Evolutionary conservation across 2,888 invertebrate species (phyloP).

Genomic region (Drosophila mulleri): DNA sequence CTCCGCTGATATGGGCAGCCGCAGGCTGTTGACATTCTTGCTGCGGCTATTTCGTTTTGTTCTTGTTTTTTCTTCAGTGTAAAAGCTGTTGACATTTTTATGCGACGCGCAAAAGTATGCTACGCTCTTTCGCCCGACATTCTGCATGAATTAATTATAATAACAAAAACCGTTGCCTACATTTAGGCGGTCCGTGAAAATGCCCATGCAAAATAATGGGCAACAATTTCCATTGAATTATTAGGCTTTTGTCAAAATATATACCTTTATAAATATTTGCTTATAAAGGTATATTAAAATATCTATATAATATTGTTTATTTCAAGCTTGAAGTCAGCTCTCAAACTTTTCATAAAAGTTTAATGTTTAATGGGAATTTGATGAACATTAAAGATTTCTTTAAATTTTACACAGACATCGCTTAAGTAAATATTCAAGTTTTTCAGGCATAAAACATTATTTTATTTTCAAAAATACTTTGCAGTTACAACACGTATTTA

Average conservation of each 20-base stretch:
- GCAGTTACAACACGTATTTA: background rate
- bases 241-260: background rate
- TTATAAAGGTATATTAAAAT: background rate
- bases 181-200: constrained; percentile 1
- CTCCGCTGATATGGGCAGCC: constrained; percentile 31
- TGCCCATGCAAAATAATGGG: background rate
- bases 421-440: background rate
- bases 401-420: background rate
- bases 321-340: background rate
- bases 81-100: constrained; percentile 27
- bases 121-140: background rate
- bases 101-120: constrained; percentile 39
- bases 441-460: background rate
- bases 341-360: background rate
- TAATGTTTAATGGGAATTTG: background rate
- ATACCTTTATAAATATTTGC: background rate
- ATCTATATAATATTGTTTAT: no score
- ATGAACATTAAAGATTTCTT: background rate
- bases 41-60: constrained; percentile 1
- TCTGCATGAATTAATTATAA: constrained; percentile 16
- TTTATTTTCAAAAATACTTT: background rate
- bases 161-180: constrained; percentile 30
- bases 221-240: constrained; percentile 14
- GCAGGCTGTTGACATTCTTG: constrained; percentile 37
- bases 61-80: constrained; percentile 24